Evolutionary conservation across 2,797 vertebrate genomes (phyloP), one percentile per base, ranked within the genome.

Genomic region (Oceanodroma leucorhoa): DNA sequence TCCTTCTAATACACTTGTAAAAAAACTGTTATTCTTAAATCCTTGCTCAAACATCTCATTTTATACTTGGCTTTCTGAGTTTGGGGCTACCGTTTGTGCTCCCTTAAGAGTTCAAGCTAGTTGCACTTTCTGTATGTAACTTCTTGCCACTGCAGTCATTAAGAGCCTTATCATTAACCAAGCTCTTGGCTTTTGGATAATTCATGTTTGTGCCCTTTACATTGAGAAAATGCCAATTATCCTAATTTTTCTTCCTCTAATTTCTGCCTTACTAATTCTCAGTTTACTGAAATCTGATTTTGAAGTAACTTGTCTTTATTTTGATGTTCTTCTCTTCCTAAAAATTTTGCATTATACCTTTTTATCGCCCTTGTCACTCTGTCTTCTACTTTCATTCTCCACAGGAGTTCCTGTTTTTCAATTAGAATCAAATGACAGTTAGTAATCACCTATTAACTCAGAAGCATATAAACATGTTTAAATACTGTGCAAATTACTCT

Each of bases 361-460:
- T 88, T 41, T 15, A 34, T 29, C 20, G 27, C 38, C 41, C 41
- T 2, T 54, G 13, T 5, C 21, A 41, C 34, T 61, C 41, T 57
- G 54, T 54, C 46, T 89, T 79, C 57, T 69, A 32, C 34, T 65
- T 91, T 54, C 12, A 26, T 20, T 40, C 69, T 67, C 75, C 41
- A 48, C 11, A 60, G 36, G 36, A 69, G 15, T 16, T 79, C n/a
- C 12, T 78, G n/a, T 26, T 82, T 80, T 83, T 38, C 43, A 55
- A 4, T 32, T 46, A 70, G 26, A 46, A 24, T 48, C 40, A 87
- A 87, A 70, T 51, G 34, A 36, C 51, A 57, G 16, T 54, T 82
- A 78, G 29, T 69, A 89, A 87, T 71, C 18, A 67, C 14, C 67
- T 77, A 70, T 48, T 87, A 91, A 83, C 38, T 90, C 72, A 40